Evolutionary conservation across 2,113 vertebrate genomes (phyloP), one percentile per base, ranked within the genome.

Genomic region (Paradisaea rubra): DNA sequence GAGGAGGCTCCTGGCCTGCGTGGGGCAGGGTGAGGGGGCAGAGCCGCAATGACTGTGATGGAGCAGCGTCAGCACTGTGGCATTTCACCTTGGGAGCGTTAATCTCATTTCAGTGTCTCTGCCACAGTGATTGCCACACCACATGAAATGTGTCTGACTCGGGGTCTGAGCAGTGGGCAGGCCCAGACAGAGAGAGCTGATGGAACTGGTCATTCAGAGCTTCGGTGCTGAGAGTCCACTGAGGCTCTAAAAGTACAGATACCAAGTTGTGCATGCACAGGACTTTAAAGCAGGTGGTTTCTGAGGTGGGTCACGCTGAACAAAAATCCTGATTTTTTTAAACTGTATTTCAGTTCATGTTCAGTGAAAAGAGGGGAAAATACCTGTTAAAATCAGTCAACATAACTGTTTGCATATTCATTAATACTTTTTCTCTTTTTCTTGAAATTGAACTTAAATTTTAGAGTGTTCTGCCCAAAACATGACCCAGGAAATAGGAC

Each of bases 381-480:
- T 89, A 56, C 15, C 33, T 93, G 60, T 96, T 94, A 37, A 97
- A 96, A 91, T 76, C 56, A 69, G 45, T 82, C 86, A 90, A 30
- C 42, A 25, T 74, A 88, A 61, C 70, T 89, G 60, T 74, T 91
- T 91, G 76, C 6, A 1, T 94, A 74, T 81, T 91, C 92, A 89
- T 96, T 97, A 95, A 94, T 84, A 28, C 54, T 80, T 68, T 82
- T 84, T 93, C 47, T 96, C 70, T 97, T 94, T 93, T 93, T 89
- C 91, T 91, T 96, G 63, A 91, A 97, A 98, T 84, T 78, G 42
- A 74, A 91, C 71, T 91, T 69, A 44, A 91, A 71, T 96, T 97
- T 97, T 95, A 98, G 98, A 91, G 80, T 98, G 74, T 96, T 96
- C 78, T 98, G 98, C 95, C 88, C 82, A 95, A 93, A 97, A 59